These are phyloP conservation scores for Brachionus asplanchnoidis DNA, from an alignment of 1,140 invertebrate genomes.

Conservation along the genomic window DNA sequence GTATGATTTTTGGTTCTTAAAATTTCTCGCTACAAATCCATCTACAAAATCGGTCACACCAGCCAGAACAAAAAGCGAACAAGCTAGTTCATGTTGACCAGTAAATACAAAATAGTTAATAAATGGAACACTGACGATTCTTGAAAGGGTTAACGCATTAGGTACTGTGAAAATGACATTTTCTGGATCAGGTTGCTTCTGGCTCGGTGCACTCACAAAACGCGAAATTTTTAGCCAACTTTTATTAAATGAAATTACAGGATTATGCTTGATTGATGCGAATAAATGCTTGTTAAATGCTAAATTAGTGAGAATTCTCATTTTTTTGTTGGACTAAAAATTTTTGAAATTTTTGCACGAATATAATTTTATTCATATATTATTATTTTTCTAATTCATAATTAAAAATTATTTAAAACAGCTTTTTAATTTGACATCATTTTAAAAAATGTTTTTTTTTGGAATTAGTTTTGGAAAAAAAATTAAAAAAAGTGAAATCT, in stretches of 20 bases:
- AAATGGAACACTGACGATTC: conserved; percentile 18
- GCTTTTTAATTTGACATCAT: neutral
- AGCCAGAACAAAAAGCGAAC: neutral
- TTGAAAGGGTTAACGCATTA: conserved; percentile 11
- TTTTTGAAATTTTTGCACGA: neutral
- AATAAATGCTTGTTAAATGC: neutral
- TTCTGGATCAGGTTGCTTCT: neutral
- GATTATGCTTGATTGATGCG: neutral
- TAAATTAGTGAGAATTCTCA: neutral
- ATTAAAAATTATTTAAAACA: neutral
- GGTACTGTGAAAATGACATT: conserved; percentile 19
- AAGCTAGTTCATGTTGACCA: conserved; percentile 6
- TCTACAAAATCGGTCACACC: conserved; percentile 31
- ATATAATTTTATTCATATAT: neutral
- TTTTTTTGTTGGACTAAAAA: neutral
- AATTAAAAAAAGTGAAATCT: too few species aligned
- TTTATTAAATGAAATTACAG: neutral
- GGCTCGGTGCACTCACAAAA: neutral
- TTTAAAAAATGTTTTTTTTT: too few species aligned
- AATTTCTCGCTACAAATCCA: conserved; percentile 26
- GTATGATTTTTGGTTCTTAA: neutral
- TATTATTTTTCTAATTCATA: neutral
- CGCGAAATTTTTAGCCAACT: neutral
- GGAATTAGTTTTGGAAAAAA: too few species aligned
- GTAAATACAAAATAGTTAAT: conserved; percentile 34